Base-by-base conservation (phyloP, 2,113 vertebrate genomes). In the Phrynosoma blainvillii region DNA sequence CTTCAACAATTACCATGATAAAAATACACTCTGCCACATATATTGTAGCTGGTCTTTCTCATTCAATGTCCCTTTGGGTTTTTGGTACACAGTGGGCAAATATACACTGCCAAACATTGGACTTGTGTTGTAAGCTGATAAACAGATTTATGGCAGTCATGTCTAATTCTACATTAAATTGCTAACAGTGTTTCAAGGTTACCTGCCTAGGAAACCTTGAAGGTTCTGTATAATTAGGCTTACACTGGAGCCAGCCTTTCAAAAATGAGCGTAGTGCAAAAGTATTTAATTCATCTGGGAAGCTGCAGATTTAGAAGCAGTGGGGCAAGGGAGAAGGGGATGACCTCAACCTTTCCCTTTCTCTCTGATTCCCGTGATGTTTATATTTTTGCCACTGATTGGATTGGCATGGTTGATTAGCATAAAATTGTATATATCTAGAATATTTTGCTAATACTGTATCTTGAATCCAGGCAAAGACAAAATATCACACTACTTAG, bases 141-240 rank as follows among this genome's bases (percentile, higher is more conserved):
- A 80, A 71, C 66, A 73, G 68, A 59, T 81, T 74, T 74, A 74
- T 20, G 32, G 66, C 85, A 21, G 68, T 42, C 54, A 5, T 21
- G 68, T 25, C 78, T 47, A 87, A 87, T 81, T 87, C 54, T 27
- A 42, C 56, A 30, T 87, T 81, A 81, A 80, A 81, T 73, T 74
- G 68, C 79, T 87, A 87, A 81, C 36, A 62, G 78, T 71, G 78
- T 73, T 73, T 73, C 78, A 87, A 87, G 85, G 78, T 87, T 81
- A 81, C 66, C 32, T 81, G 54, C 13, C 36, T 59, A 30, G 54
- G 25, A 74, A 87, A 42, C 78, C 52, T 74, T 56, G 71, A 27
- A 73, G 84, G 54, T 30, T 77, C 25, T 77, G 56, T 20, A 36
- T 59, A 36, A 71, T 87, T 80, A 87, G 54, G 16, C 8, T 30